Percentiles rank a stretch among this genome's conserved stretches.
Evolutionary conservation across 2,113 vertebrate genomes (phyloP).

Genomic region (Benitochromis conjunctus): DNA sequence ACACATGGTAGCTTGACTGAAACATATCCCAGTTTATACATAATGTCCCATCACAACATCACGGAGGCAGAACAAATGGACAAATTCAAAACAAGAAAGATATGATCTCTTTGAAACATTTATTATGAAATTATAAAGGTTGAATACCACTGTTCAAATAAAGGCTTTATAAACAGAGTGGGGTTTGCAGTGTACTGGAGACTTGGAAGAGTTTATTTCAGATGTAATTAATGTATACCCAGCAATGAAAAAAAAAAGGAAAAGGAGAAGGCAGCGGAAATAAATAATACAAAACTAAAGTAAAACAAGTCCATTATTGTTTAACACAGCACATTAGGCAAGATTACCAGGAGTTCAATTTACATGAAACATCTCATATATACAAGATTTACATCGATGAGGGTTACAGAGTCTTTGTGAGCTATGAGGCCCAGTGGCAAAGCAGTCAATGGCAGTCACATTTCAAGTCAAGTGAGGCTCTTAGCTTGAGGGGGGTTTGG

Average conservation of each 20-base stretch:
- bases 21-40: conserved; percentile 14
- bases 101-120: conserved; percentile 75
- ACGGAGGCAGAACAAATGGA: conserved; percentile 37
- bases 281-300: conserved; percentile 44
- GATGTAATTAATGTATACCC: conserved; percentile 60
- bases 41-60: conserved; percentile 9
- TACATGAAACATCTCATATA: conserved; percentile 78
- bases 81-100: conserved; percentile 62
- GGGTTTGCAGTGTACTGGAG: conserved; percentile 56
- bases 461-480: conserved; percentile 63
- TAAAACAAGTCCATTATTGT: conserved; percentile 72
- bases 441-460: conserved; percentile 69
- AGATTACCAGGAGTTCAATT: conserved; percentile 78
- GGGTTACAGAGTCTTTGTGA: conserved; percentile 63
- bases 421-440: conserved; percentile 53
- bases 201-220: conserved; percentile 68
- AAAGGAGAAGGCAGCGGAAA: conserved; percentile 26
- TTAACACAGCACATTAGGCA: conserved; percentile 80
- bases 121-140: conserved; percentile 80
- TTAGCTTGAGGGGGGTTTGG: conserved; percentile 35
- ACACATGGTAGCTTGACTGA: conserved; percentile 6
- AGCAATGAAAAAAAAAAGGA: conserved; percentile 24
- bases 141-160: conserved; percentile 75
- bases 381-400: conserved; percentile 75
- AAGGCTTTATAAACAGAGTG: conserved; percentile 68